Base-by-base conservation (phyloP, 2,888 invertebrate species). In the Crossocerus cetratus region DNA sequence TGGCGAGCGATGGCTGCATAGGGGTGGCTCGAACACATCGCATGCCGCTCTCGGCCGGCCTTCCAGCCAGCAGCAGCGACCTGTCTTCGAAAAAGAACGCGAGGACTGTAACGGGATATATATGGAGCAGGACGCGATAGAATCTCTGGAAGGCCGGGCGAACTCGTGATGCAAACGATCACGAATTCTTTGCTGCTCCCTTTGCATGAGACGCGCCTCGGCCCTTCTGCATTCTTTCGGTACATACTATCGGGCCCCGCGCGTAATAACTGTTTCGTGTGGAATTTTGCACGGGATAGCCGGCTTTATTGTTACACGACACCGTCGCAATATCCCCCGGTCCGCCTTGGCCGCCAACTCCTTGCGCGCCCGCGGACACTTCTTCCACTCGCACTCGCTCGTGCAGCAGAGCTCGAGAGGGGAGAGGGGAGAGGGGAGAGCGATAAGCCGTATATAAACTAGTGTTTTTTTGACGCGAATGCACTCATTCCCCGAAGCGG, bases 71-170 rank as follows among this genome's bases (percentile, higher is more conserved):
- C 32, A 32, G 32, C 32, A 32, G 32, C 32, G 32, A 32, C 32
- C 32, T 32, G 32, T 32, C 32, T 32, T 83, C 83, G 81, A 74
- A 62, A 82, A 83, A 45, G 61, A 72, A 75, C 76, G 66, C 70
- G 58, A n/a, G 65, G 75, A 78, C 69, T 66, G 71, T 63, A 65
- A 65, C 49, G 22, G 60, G 44, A 65, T 61, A 57, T 72, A 77
- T 80, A 81, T 80, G 75, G 81, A 84, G 79, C 81, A 78, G 77
- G 82, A 84, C 84, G 86, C 85, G 88, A 88, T 87, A 83, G 84
- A 84, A 86, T 87, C 87, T 81, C 67, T 49, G n/a, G 16, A 49
- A 16, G 49, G 49, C 60, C 69, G 72, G 68, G 61, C 69, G 69
- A 73, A 76, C 66, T 78, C 82, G 78, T 83, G 78, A 81, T 81